These are phyloP conservation scores for Geophilus truncorum DNA, from an alignment of 2,888 invertebrate genomes.

Conservation along the genomic window DNA sequence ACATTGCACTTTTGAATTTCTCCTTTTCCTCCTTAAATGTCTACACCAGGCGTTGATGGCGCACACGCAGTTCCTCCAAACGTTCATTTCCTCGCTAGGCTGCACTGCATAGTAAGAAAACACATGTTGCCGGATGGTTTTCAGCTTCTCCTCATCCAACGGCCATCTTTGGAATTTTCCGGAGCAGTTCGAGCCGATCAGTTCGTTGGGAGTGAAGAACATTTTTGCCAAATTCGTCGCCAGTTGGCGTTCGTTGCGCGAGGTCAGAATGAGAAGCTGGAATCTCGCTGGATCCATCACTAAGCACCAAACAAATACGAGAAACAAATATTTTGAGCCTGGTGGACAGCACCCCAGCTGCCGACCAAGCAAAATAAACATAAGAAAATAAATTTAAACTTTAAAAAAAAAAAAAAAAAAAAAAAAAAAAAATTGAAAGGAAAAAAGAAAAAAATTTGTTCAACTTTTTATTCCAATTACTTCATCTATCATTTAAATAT, in stretches of 20 bases:
- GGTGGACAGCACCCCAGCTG: neutral
- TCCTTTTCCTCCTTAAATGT: slow-evolving; percentile 23
- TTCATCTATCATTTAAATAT: neutral
- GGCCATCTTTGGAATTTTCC: neutral
- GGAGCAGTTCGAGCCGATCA: slow-evolving; percentile 8
- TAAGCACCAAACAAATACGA: neutral
- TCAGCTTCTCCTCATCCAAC: neutral
- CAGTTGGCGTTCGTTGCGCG: neutral
- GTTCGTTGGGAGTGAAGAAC: neutral
- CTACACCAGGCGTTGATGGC: slow-evolving; percentile 33
- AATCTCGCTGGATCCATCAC: neutral
- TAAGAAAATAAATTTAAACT: neutral
- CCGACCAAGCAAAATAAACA: neutral
- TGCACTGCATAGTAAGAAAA: neutral
- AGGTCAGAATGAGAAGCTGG: neutral
- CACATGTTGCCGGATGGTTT: neutral
- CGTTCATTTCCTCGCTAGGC: neutral
- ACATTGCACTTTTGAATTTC: neutral
- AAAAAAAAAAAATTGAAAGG: neutral
- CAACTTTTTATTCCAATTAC: neutral
- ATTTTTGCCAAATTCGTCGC: slow-evolving; percentile 28
- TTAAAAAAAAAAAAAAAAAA: neutral
- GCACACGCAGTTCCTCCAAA: slow-evolving; percentile 22
- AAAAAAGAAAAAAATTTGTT: neutral
- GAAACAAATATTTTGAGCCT: neutral